phyloP scores from a whole-genome alignment of 2,888 invertebrate species.

The Hypselothyrea guttata region DNA sequence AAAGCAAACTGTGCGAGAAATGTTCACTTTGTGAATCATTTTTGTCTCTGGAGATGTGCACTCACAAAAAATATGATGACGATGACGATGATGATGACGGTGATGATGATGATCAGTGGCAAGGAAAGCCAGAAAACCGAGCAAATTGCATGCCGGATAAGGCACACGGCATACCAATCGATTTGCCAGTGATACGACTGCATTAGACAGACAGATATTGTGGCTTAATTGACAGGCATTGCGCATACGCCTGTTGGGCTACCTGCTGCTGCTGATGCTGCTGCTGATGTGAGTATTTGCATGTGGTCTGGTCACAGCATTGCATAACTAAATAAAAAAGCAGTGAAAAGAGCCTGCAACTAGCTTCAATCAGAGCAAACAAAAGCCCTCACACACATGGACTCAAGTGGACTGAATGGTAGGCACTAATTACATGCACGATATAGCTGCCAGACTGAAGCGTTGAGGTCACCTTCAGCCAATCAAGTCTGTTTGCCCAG shows the following conservation, averaged over 20 bases:
- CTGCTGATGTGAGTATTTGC: slow-evolving; percentile 26
- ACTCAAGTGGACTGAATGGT: slow-evolving; percentile 11
- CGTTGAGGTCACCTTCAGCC: slow-evolving; percentile 51
- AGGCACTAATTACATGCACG: slow-evolving; percentile 49
- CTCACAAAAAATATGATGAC: slow-evolving; percentile 9
- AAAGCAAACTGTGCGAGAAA: slow-evolving; percentile 66
- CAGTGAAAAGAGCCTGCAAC: slow-evolving; percentile 7
- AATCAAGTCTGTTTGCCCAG: slow-evolving; percentile 64
- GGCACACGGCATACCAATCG: slow-evolving; percentile 38
- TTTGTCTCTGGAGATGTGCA: slow-evolving; percentile 44
- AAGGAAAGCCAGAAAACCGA: slow-evolving; percentile 13
- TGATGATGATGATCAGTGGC: slow-evolving; percentile 2
- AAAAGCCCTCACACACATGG: slow-evolving; percentile 22
- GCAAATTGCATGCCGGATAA: slow-evolving; percentile 32
- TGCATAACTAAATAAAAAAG: slow-evolving; percentile 47
- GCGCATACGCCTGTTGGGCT: slow-evolving; percentile 45
- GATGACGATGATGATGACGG: background rate
- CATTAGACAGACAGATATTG: slow-evolving; percentile 26
- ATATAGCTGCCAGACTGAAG: slow-evolving; percentile 33
- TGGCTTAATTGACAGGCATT: slow-evolving; percentile 47
- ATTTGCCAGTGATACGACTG: slow-evolving; percentile 38
- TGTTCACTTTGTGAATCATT: slow-evolving; percentile 60
- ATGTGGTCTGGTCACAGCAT: slow-evolving; percentile 31
- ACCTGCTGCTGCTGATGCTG: too few species aligned
- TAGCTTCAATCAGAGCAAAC: slow-evolving; percentile 54